phyloP scores from a whole-genome alignment of 2,113 vertebrate species.

The Blennius ocellaris region DNA sequence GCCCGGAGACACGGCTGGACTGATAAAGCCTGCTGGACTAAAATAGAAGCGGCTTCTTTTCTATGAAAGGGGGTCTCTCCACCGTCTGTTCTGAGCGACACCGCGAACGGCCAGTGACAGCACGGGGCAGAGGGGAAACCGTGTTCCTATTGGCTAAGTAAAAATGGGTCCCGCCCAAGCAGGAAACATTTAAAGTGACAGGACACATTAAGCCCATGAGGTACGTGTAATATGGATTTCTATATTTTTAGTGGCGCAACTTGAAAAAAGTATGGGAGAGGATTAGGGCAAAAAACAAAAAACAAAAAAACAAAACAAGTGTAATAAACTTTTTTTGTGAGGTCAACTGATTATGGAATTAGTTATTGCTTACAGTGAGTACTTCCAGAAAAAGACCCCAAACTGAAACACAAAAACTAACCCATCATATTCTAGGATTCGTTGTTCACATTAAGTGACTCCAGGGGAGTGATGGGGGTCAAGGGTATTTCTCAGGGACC shows the following conservation, averaged over 20 bases:
- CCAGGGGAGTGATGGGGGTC: too few species aligned
- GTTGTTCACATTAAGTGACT: too few species aligned
- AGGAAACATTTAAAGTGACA: slow-evolving; percentile 77
- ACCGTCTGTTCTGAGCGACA: slow-evolving; percentile 55
- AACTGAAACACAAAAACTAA: too few species aligned
- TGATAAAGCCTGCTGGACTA: slow-evolving; percentile 30
- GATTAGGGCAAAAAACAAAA: too few species aligned
- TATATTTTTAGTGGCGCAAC: background rate
- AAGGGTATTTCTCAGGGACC: too few species aligned
- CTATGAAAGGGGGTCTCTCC: slow-evolving; percentile 33
- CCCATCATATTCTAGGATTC: too few species aligned
- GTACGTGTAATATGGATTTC: background rate
- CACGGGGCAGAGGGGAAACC: background rate
- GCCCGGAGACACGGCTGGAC: slow-evolving; percentile 28
- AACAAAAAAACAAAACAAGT: too few species aligned
- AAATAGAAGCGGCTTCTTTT: slow-evolving; percentile 54
- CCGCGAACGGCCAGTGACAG: slow-evolving; percentile 62
- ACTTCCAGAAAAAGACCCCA: too few species aligned
- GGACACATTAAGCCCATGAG: background rate
- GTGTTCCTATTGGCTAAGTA: slow-evolving; percentile 57
- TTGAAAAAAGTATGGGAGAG: too few species aligned
- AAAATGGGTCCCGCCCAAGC: background rate
- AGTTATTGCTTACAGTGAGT: too few species aligned
- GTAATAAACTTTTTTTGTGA: too few species aligned
- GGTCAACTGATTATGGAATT: too few species aligned